phyloP scores from a whole-genome alignment of 2,113 vertebrate species.

The Pipra filicauda region DNA sequence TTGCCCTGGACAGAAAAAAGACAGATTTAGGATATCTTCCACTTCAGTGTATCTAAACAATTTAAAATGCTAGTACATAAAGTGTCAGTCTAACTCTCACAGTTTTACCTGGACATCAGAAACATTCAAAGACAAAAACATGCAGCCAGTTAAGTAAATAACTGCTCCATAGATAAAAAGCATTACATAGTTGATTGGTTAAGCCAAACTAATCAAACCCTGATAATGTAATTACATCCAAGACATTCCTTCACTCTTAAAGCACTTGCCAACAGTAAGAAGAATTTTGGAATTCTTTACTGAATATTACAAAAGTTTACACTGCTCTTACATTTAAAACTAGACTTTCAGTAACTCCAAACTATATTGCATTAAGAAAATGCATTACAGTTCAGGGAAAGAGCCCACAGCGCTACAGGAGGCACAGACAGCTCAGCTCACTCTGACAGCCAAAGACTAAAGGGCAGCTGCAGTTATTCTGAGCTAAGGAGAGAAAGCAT shows the following conservation, averaged over 20 bases:
- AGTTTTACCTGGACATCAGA: not conserved
- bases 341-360: not conserved
- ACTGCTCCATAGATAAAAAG: not conserved
- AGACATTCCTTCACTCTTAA: slow-evolving; percentile 17
- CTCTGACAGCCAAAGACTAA: not conserved
- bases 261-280: not conserved
- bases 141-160: not conserved
- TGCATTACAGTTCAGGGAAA: not conserved
- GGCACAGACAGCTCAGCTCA: not conserved
- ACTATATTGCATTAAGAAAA: not conserved
- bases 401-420: not conserved
- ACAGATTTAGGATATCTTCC: not conserved
- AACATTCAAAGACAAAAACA: not conserved
- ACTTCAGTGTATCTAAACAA: not conserved
- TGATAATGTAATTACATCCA: not conserved
- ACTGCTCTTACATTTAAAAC: not conserved
- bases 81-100: not conserved
- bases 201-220: not conserved
- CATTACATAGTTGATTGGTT: not conserved
- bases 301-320: not conserved
- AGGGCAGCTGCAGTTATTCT: not conserved
- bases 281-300: not conserved
- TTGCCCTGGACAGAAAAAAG: not conserved
- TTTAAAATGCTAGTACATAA: not conserved
- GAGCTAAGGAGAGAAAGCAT: not conserved